Base-by-base conservation (phyloP, 2,888 invertebrate genomes). In the Tenodera sinensis region DNA sequence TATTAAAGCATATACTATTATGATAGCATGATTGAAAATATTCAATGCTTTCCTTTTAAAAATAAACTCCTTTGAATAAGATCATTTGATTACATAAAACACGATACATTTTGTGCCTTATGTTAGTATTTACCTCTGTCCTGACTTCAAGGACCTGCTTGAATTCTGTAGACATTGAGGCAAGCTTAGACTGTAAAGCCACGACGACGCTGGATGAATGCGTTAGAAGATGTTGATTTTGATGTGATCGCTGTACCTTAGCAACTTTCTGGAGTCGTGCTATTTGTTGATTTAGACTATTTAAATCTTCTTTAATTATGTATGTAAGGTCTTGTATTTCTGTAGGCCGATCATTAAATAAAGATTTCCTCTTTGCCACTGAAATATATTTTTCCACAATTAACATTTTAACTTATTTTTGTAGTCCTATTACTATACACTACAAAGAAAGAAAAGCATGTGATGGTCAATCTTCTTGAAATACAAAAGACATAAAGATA, bases 281-380 rank as follows among this genome's bases (percentile, higher is more conserved):
- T 92, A 99, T 99, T 94, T 99, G 99, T 93, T 98, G 97, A 94
- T 99, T 99, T 91, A 99, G 95, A 91, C 97, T 97, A 93, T 97
- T 97, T 90, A 99, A 95, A 93, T 99, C 99, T 91, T 98, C 98
- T 94, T 99, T 99, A 90, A 99, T 98, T 89, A 99, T 99, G 92
- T 98, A 98, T 1, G 99, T 99, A 89, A 99, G 94, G 93, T 99
- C 99, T 93, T 99, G 99, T 90, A 99, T 99, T 95, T 99, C 99
- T 88, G 97, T 95, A 71, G 98, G 97, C 93, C 98, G 95, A 93
- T 99, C 99, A 93, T 99, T 98, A 94, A 99, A 99, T 88, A 99
- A 95, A 0, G 99, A 98, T 93, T 98, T 98, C 92, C 97, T 96
- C 94, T 99, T 99, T n/a, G 99, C 99, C 96, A 99, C 98, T 98